phyloP scores from a whole-genome alignment of 2,797 vertebrate species.

The Lateolabrax maculatus region DNA sequence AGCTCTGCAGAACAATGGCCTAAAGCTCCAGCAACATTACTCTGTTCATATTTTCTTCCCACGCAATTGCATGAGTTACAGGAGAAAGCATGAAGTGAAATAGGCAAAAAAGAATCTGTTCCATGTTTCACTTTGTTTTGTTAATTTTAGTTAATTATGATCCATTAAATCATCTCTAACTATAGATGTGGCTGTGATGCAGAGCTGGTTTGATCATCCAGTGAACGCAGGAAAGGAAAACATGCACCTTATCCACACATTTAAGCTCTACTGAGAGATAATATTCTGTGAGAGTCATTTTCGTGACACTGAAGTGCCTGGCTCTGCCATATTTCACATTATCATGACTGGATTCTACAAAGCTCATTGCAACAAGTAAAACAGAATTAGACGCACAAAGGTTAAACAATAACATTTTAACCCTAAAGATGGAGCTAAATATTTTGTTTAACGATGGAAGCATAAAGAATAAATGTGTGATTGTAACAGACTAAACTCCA shows the following conservation, averaged over 20 bases:
- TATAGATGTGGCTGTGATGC: not conserved
- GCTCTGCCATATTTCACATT: not conserved
- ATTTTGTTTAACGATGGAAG: not conserved
- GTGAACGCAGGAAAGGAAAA: not conserved
- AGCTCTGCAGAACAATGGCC: slow-evolving; percentile 8
- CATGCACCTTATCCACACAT: too few species aligned
- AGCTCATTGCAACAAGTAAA: not conserved
- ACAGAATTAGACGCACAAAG: not conserved
- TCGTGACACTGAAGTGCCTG: not conserved
- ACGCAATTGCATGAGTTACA: not conserved
- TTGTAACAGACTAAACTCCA: not conserved
- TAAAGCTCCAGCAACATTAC: not conserved
- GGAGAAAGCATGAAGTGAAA: not conserved
- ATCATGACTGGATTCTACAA: not conserved
- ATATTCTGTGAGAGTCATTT: not conserved
- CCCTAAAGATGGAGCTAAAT: not conserved
- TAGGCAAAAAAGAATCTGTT: not conserved
- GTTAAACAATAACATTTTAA: not conserved
- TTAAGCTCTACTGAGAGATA: not conserved
- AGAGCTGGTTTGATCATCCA: not conserved
- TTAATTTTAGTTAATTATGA: not conserved
- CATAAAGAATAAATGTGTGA: slow-evolving; percentile 5
- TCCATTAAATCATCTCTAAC: not conserved
- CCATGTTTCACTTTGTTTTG: slow-evolving; percentile 1
- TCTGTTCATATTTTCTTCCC: slow-evolving; percentile 12